A percentile compares a stretch with the other conserved stretches of the same genome.
Conservation (phyloP, 37 sponge, comb jelly and placozoan species). For the Oopsacas minuta region DNA sequence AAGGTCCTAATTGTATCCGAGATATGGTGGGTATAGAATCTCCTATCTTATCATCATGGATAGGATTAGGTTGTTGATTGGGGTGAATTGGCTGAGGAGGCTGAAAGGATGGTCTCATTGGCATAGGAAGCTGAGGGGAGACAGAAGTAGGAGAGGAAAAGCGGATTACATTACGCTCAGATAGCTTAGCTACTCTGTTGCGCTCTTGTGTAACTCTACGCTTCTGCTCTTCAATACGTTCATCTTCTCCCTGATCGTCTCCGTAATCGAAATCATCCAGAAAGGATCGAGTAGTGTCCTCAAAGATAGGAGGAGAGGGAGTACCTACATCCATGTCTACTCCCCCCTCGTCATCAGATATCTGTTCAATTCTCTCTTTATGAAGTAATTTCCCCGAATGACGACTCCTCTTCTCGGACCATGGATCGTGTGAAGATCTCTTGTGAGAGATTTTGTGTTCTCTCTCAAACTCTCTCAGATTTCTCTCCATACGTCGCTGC, state of each 20-base stretch:
- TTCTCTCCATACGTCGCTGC: conserved; percentile 4
- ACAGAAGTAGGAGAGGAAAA: background rate
- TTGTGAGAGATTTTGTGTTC: background rate
- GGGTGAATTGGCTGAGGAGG: background rate
- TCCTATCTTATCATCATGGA: background rate
- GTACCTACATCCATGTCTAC: conserved; percentile 5
- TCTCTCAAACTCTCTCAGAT: background rate
- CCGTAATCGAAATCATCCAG: conserved; percentile 69
- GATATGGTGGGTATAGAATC: background rate
- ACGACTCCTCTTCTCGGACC: background rate
- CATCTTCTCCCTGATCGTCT: conserved; percentile 54
- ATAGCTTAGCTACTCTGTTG: background rate
- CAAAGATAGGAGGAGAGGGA: background rate
- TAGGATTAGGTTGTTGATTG: background rate
- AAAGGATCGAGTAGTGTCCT: background rate
- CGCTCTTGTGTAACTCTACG: background rate
- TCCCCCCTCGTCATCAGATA: background rate
- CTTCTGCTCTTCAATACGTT: conserved; percentile 16
- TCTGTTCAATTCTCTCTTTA: background rate
- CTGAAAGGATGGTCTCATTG: background rate
- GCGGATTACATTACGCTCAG: background rate
- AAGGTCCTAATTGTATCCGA: background rate
- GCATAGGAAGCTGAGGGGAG: background rate
- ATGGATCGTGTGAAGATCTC: background rate
- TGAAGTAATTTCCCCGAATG: conserved; percentile 1